Conservation (phyloP, 2,797 vertebrate genomes). For the Oceanodroma leucorhoa region DNA sequence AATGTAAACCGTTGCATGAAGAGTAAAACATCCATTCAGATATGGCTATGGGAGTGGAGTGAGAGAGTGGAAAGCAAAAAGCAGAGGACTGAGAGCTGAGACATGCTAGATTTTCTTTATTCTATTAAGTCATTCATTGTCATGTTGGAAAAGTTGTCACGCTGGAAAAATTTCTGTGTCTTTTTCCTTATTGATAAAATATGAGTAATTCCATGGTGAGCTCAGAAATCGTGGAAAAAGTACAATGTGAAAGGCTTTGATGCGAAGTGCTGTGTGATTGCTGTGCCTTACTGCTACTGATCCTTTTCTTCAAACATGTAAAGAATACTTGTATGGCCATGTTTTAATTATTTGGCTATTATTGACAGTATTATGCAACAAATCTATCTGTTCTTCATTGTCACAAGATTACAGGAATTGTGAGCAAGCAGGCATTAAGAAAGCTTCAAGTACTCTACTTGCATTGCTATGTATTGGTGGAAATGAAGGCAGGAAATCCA, state of each 20-base stretch:
- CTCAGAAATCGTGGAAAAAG: not conserved
- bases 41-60: not conserved
- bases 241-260: not conserved
- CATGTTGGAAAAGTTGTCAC: not conserved
- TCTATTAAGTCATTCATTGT: not conserved
- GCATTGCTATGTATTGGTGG: not conserved
- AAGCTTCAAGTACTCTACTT: not conserved
- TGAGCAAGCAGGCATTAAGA: not conserved
- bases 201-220: not conserved
- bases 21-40: not conserved
- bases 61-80: not conserved
- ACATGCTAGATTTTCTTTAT: not conserved
- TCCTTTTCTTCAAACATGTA: not conserved
- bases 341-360: not conserved
- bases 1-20: not conserved
- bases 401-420: not conserved
- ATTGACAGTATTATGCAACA: not conserved
- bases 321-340: not conserved
- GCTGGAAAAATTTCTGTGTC: not conserved
- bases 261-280: not conserved
- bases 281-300: not conserved
- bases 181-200: not conserved
- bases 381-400: not conserved
- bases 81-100: not conserved
- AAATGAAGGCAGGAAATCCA: slow-evolving; percentile 8